Conservation (phyloP, 2,113 vertebrate genomes). For the Clinocottus analis region DNA sequence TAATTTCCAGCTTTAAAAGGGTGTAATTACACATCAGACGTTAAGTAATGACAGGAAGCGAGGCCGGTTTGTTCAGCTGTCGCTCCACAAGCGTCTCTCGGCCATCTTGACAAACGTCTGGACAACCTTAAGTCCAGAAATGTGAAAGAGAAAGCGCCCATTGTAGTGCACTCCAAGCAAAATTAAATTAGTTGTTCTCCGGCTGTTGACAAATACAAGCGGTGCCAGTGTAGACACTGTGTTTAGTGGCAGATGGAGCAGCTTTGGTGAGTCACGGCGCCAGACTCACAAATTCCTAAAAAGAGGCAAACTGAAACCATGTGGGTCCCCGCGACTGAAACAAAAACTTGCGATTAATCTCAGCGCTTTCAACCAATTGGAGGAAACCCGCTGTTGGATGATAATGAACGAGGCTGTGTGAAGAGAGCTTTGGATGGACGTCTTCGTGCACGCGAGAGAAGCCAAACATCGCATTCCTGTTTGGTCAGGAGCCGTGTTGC, state of each 20-base stretch:
- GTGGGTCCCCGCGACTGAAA: neutral
- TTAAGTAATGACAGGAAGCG: slow-evolving; percentile 13
- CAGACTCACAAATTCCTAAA: slow-evolving; percentile 39
- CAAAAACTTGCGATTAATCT: slow-evolving; percentile 38
- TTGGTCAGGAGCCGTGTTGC: slow-evolving; percentile 8
- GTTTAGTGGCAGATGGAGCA: slow-evolving; percentile 8
- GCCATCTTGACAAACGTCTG: neutral
- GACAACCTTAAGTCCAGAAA: neutral
- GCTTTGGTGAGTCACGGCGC: neutral
- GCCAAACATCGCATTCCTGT: slow-evolving; percentile 42
- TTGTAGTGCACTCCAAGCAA: neutral
- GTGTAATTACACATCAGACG: slow-evolving; percentile 11
- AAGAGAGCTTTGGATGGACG: neutral
- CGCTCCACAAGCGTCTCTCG: neutral
- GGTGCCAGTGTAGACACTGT: slow-evolving; percentile 15
- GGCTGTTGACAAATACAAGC: slow-evolving; percentile 5
- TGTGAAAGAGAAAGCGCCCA: slow-evolving; percentile 18
- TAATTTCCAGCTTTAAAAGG: slow-evolving; percentile 23
- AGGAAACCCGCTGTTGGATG: slow-evolving; percentile 38
- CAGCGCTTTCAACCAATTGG: slow-evolving; percentile 6
- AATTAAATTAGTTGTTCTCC: slow-evolving; percentile 15
- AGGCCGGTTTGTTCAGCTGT: slow-evolving; percentile 5
- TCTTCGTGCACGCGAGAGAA: neutral
- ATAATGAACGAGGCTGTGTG: slow-evolving; percentile 25
- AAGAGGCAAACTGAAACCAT: slow-evolving; percentile 41